Evolutionary conservation across 1,140 invertebrate genomes (phyloP).

Genomic region (Cephus cinctus): DNA sequence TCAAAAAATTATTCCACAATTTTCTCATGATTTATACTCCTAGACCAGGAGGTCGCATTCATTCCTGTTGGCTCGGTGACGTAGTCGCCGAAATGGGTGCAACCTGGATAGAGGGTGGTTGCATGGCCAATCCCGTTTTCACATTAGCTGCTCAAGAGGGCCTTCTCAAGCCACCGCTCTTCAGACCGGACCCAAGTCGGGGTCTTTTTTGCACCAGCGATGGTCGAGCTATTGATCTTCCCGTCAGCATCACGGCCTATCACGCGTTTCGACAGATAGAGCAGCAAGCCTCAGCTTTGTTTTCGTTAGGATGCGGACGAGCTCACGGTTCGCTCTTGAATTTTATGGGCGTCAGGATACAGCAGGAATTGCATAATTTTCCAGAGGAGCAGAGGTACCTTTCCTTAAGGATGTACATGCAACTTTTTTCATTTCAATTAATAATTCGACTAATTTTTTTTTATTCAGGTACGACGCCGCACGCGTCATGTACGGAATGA

Average conservation of each 20-base stretch:
- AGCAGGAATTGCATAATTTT: conserved; percentile 67
- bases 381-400: conserved; percentile 62
- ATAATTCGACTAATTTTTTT: neutral
- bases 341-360: conserved; percentile 64
- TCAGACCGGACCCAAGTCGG: conserved; percentile 52
- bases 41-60: conserved; percentile 70
- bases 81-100: conserved; percentile 73
- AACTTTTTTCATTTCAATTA: neutral
- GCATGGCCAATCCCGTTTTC: conserved; percentile 65
- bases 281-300: conserved; percentile 63
- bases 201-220: conserved; percentile 67
- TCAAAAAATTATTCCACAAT: neutral
- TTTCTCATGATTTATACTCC: conserved; percentile 15
- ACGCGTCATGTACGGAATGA: conserved; percentile 65
- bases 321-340: conserved; percentile 62
- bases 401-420: neutral
- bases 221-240: conserved; percentile 62
- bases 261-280: conserved; percentile 65
- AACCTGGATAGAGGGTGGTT: conserved; percentile 64
- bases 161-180: conserved; percentile 57
- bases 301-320: conserved; percentile 60
- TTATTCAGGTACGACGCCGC: conserved; percentile 60
- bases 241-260: conserved; percentile 62
- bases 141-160: conserved; percentile 66
- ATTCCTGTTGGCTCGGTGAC: conserved; percentile 72